Percentiles rank a stretch among this genome's conserved stretches.
phyloP scores from a whole-genome alignment of 1,140 invertebrate species.

The Akabosia matsudoensis region DNA sequence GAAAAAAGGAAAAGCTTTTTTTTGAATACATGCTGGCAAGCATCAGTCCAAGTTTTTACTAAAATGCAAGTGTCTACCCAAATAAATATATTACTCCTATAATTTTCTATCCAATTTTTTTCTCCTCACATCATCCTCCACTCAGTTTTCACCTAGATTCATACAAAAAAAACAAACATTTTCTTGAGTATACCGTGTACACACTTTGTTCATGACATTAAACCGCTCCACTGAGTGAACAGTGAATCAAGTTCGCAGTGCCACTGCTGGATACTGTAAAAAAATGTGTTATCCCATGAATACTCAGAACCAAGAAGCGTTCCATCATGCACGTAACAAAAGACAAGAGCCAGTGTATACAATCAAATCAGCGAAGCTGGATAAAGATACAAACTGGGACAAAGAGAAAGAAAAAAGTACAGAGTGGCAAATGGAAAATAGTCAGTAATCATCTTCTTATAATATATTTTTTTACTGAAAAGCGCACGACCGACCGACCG shows the following conservation, averaged over 20 bases:
- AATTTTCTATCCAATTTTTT: too few relatives aligned
- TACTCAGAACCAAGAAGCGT: background rate
- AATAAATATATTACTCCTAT: background rate
- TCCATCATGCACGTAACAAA: background rate
- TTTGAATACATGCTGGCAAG: background rate
- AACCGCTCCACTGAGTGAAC: background rate
- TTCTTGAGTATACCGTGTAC: too few relatives aligned
- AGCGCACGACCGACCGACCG: slow-evolving; percentile 3
- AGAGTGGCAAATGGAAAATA: background rate
- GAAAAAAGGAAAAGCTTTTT: slow-evolving; percentile 16
- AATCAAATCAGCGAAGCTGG: background rate
- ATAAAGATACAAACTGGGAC: background rate
- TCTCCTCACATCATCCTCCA: too few relatives aligned
- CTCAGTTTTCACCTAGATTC: too few relatives aligned
- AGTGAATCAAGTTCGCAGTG: background rate
- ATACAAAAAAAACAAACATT: too few relatives aligned
- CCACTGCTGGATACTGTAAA: background rate
- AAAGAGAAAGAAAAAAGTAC: background rate
- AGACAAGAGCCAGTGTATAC: background rate
- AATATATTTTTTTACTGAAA: too few relatives aligned
- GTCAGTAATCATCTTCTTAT: background rate
- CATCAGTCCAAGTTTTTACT: background rate
- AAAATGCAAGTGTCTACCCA: background rate
- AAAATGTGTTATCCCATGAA: background rate
- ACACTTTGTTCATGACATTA: too few relatives aligned